A percentile compares a stretch with the other conserved stretches of the same genome.
These are phyloP conservation scores for Zoanthus sansibaricus DNA, from an alignment of 92 coral and sea anemone genomes.

Conservation along the genomic window DNA sequence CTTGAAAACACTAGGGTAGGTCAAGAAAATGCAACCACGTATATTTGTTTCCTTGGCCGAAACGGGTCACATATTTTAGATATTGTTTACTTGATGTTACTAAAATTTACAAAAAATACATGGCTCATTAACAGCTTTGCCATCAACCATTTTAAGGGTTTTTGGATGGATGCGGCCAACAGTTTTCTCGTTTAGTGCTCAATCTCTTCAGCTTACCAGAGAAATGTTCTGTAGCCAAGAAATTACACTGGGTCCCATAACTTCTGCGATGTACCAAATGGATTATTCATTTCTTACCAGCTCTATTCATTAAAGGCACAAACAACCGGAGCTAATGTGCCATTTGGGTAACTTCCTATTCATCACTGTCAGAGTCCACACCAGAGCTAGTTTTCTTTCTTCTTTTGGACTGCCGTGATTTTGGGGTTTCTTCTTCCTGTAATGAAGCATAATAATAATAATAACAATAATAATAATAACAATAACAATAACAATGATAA, in stretches of 20 bases:
- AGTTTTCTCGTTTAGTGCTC: not conserved
- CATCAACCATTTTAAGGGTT: too few species aligned
- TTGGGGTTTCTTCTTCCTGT: constrained; percentile 77
- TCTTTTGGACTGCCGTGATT: constrained; percentile 82
- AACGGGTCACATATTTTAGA: too few species aligned
- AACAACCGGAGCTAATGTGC: not conserved
- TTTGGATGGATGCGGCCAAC: not conserved
- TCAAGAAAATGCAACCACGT: too few species aligned
- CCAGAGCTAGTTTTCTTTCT: constrained; percentile 68
- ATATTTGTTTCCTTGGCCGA: too few species aligned
- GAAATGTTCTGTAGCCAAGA: not conserved
- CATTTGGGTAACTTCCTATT: constrained; percentile 30
- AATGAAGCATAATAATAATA: constrained; percentile 13
- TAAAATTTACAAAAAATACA: too few species aligned
- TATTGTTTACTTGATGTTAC: too few species aligned
- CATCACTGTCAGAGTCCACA: constrained; percentile 92
- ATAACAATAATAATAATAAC: not conserved
- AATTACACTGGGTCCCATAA: not conserved
- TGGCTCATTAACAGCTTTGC: too few species aligned
- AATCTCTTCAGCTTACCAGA: not conserved
- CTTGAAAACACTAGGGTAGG: too few species aligned
- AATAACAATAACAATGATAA: too few species aligned
- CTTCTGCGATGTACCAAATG: not conserved
- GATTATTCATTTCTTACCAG: not conserved
- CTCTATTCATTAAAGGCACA: not conserved